These are phyloP conservation scores for Hermetia illucens DNA, from an alignment of 1,140 invertebrate genomes.

Conservation along the genomic window DNA sequence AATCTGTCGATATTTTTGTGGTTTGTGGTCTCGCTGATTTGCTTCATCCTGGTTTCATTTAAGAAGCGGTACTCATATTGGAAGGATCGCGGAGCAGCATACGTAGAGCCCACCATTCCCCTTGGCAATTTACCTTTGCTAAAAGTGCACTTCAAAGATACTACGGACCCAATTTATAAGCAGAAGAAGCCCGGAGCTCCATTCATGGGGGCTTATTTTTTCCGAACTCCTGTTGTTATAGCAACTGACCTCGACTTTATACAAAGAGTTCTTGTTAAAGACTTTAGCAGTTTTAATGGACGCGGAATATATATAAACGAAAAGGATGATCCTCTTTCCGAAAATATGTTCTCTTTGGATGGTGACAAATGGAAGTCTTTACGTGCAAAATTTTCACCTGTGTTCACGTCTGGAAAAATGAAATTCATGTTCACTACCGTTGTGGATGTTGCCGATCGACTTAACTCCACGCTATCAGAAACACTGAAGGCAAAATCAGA, in stretches of 20 bases:
- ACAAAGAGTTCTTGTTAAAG: constrained; percentile 36
- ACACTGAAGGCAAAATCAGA: too few relatives aligned
- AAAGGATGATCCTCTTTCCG: constrained; percentile 27
- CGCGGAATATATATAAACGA: constrained; percentile 26
- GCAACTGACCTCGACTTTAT: constrained; percentile 38
- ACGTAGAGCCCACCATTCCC: too few relatives aligned
- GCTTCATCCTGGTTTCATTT: too few relatives aligned
- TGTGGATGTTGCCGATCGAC: constrained; percentile 21
- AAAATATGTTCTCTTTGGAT: constrained; percentile 24
- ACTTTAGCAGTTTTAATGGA: constrained; percentile 34
- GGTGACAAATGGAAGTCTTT: constrained; percentile 34
- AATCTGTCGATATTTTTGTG: too few relatives aligned
- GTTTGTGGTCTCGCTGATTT: too few relatives aligned
- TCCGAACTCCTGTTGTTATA: constrained; percentile 28
- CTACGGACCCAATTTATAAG: too few relatives aligned
- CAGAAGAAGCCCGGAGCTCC: too few relatives aligned
- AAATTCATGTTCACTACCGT: constrained; percentile 33
- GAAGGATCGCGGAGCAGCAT: too few relatives aligned
- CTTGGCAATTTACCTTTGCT: too few relatives aligned
- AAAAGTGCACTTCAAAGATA: too few relatives aligned
- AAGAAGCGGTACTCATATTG: too few relatives aligned
- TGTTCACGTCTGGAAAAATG: constrained; percentile 34
- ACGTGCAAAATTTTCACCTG: too few relatives aligned
- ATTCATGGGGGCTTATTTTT: constrained; percentile 13
- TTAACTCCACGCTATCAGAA: constrained; percentile 12